Percentiles rank a stretch among this genome's conserved stretches.
These are phyloP conservation scores for Calephelis perditalis DNA, from an alignment of 2,888 invertebrate genomes.

Conservation along the genomic window DNA sequence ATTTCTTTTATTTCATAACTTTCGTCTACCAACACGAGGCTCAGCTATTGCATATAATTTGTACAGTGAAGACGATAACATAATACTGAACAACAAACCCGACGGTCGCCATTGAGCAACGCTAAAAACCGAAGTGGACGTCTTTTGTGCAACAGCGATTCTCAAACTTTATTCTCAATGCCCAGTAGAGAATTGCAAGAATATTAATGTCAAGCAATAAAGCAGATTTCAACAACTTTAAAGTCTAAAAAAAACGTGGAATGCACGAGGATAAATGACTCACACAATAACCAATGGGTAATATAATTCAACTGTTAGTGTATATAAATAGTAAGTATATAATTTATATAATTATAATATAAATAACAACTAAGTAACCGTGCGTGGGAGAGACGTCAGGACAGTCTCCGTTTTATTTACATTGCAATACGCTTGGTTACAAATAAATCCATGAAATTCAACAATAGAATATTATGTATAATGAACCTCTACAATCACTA, in stretches of 20 bases:
- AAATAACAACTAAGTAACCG: conserved; percentile 47
- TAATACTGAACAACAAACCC: conserved; percentile 32
- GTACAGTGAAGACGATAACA: conserved; percentile 36
- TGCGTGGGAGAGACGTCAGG: conserved; percentile 26
- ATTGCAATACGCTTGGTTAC: conserved; percentile 20
- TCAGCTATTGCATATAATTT: conserved; percentile 36
- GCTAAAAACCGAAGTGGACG: conserved; percentile 21
- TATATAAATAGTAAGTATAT: conserved; percentile 40
- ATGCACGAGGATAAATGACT: conserved; percentile 61
- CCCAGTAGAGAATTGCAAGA: conserved; percentile 29
- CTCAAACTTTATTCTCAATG: conserved; percentile 28
- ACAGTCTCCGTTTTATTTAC: conserved; percentile 28
- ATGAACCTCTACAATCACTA: conserved; percentile 5
- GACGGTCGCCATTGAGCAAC: conserved; percentile 17
- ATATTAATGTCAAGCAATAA: conserved; percentile 28
- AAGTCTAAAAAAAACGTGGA: conserved; percentile 60
- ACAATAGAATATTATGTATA: conserved; percentile 18
- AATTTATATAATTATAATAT: conserved; percentile 37
- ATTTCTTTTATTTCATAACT: conserved; percentile 62
- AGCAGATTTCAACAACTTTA: conserved; percentile 31
- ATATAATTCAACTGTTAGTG: conserved; percentile 45
- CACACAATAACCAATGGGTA: conserved; percentile 44
- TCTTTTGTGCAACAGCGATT: conserved; percentile 24
- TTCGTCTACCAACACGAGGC: conserved; percentile 55
- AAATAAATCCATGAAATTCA: conserved; percentile 16